Conservation (phyloP, 2,113 vertebrate genomes). For the Leptodactylus fuscus region DNA sequence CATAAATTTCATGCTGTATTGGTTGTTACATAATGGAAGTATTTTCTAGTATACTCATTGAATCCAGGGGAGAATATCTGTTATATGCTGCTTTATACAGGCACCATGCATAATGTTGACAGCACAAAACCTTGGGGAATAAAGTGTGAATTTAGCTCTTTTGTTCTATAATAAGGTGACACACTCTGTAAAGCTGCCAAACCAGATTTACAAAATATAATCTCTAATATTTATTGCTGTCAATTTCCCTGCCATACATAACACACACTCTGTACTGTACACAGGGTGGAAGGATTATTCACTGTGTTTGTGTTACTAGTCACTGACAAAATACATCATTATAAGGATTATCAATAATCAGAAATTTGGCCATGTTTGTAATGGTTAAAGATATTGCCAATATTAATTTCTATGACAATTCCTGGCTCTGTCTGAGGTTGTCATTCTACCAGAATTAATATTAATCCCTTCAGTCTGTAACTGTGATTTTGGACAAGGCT, state of each 20-base stretch:
- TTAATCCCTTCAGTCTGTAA: not conserved
- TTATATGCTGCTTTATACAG: not conserved
- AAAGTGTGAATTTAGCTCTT: no score
- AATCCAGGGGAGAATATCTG: no score
- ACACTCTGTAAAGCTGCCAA: not conserved
- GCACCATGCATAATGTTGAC: not conserved
- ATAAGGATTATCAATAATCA: not conserved
- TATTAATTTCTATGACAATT: not conserved
- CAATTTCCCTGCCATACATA: not conserved
- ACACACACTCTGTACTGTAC: not conserved
- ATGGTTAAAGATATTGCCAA: not conserved
- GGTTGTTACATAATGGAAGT: no score
- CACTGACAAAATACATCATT: conserved; percentile 8
- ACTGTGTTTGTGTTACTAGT: not conserved
- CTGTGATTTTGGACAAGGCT: no score
- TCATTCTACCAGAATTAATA: not conserved
- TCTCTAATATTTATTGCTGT: conserved; percentile 5
- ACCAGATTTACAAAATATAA: conserved; percentile 33
- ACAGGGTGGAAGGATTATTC: not conserved
- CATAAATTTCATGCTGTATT: no score
- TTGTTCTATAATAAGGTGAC: not conserved
- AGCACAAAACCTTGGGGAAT: no score
- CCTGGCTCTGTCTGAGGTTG: not conserved
- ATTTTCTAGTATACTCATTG: no score
- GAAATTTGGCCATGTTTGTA: not conserved